Conservation (phyloP, 2,888 invertebrate genomes). For the Drosophila recens region DNA sequence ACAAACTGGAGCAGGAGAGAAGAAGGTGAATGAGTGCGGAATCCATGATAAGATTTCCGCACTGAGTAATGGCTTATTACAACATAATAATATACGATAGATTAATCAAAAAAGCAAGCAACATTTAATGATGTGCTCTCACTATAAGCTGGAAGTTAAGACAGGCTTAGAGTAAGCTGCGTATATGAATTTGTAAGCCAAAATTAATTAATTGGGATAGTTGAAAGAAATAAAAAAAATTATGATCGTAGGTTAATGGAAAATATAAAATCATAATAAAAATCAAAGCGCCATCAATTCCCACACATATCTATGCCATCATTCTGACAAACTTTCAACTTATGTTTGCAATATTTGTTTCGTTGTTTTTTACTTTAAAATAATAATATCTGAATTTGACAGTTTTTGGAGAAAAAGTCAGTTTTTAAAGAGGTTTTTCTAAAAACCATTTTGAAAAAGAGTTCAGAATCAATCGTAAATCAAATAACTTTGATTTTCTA, state of each 20-base stretch:
- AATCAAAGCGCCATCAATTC: not conserved
- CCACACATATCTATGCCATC: not conserved
- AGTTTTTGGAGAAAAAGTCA: not conserved
- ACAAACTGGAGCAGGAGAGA: not conserved
- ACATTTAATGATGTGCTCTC: slow-evolving; percentile 1
- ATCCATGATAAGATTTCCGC: slow-evolving; percentile 64
- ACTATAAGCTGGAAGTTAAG: not conserved
- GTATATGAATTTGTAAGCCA: not conserved
- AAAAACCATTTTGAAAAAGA: not conserved
- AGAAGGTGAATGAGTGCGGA: slow-evolving; percentile 8
- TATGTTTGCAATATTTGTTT: not conserved
- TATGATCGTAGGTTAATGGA: not conserved
- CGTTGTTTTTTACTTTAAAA: not conserved
- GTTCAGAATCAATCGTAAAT: too few species aligned
- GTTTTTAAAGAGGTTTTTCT: not conserved
- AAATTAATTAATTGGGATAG: not conserved
- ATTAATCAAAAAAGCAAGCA: slow-evolving; percentile 11
- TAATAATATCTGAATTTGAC: not conserved
- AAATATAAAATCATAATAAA: not conserved
- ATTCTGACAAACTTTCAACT: not conserved
- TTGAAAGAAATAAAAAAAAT: not conserved
- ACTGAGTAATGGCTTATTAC: slow-evolving; percentile 60
- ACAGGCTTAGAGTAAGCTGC: not conserved
- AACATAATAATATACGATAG: slow-evolving; percentile 16
- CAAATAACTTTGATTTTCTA: not conserved